phyloP scores from a whole-genome alignment of 2,113 vertebrate species.

The Channa maculata region DNA sequence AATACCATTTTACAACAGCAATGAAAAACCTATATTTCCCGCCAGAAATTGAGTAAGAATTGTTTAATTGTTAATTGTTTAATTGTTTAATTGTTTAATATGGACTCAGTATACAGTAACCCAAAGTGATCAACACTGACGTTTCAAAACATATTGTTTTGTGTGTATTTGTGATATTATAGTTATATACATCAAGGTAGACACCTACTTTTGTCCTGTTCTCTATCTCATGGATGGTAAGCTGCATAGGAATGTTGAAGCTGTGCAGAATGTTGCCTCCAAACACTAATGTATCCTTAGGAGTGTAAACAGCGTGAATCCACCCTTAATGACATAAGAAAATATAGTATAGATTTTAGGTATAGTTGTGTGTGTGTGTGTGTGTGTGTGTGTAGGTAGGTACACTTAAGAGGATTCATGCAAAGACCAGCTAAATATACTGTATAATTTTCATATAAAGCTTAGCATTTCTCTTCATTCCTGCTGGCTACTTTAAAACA shows the following conservation, averaged over 20 bases:
- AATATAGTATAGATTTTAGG: not conserved
- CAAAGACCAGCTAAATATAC: not conserved
- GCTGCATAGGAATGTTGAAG: constrained; percentile 99
- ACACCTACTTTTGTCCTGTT: constrained; percentile 94
- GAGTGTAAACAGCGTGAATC: constrained; percentile 98
- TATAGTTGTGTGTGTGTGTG: too few relatives aligned
- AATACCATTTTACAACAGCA: not conserved
- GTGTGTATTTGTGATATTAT: too few relatives aligned
- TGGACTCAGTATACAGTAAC: too few relatives aligned
- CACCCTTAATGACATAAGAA: constrained; percentile 84
- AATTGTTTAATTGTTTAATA: too few relatives aligned
- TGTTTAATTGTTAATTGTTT: too few relatives aligned
- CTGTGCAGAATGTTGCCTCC: constrained; percentile 99
- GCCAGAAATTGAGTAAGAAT: too few relatives aligned
- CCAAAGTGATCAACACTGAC: too few relatives aligned
- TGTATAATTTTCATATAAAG: not conserved
- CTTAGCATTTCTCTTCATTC: not conserved
- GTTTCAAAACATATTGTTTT: too few relatives aligned
- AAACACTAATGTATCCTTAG: constrained; percentile 95
- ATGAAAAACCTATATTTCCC: not conserved
- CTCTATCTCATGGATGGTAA: constrained; percentile 96
- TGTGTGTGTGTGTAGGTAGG: not conserved
- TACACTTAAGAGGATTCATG: not conserved
- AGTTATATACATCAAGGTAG: not conserved
- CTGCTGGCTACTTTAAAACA: constrained; percentile 27